phyloP scores from a whole-genome alignment of 2,888 invertebrate genomes.

The Apamea sordens region DNA sequence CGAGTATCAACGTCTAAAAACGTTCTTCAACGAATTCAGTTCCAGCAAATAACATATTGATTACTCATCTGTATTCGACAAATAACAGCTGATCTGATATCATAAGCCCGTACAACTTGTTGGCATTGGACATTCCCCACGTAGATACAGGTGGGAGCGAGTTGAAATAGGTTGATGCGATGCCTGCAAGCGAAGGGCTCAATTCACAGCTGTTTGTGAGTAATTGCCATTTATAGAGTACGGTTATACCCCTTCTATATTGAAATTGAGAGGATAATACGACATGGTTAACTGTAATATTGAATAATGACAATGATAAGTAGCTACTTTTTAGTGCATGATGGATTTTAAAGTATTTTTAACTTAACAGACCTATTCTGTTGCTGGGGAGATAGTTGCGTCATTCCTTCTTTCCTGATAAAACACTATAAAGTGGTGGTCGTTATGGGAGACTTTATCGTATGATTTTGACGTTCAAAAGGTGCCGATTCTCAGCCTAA shows the following conservation, averaged over 20 bases:
- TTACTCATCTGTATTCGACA: slow-evolving; percentile 27
- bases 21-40: too few relatives aligned
- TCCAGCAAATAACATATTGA: slow-evolving; percentile 1
- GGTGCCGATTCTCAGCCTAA: not conserved
- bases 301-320: not conserved
- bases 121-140: slow-evolving; percentile 40
- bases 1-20: too few relatives aligned
- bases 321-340: not conserved
- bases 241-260: slow-evolving; percentile 22
- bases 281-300: not conserved
- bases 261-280: slow-evolving; percentile 12
- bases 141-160: slow-evolving; percentile 42
- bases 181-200: slow-evolving; percentile 42
- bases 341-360: not conserved
- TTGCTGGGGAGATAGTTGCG: not conserved
- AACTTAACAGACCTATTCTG: not conserved
- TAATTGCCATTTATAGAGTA: slow-evolving; percentile 43
- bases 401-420: not conserved
- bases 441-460: not conserved
- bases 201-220: slow-evolving; percentile 45
- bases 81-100: slow-evolving; percentile 42
- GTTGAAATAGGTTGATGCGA: slow-evolving; percentile 42
- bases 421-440: too few relatives aligned
- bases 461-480: not conserved
- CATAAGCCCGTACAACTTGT: slow-evolving; percentile 53